A percentile compares a stretch with the other conserved stretches of the same genome.
Conservation (phyloP, 2,113 vertebrate genomes). For the Mungos mungo region DNA sequence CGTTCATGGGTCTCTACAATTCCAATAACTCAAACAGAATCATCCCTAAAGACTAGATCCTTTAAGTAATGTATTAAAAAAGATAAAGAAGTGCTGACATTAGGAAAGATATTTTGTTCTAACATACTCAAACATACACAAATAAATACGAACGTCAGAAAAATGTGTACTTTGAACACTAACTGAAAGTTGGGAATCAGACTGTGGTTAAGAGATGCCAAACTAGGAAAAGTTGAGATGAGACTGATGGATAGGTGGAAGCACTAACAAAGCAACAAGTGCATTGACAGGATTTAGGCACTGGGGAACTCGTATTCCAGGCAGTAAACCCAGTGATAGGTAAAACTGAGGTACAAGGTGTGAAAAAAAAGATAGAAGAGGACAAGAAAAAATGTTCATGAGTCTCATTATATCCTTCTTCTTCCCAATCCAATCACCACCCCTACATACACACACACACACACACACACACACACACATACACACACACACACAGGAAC, state of each 20-base stretch:
- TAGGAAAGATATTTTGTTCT: not conserved
- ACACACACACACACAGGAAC: not conserved
- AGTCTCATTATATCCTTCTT: not conserved
- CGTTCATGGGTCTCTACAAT: not conserved
- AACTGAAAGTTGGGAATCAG: not conserved
- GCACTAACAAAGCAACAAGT: not conserved
- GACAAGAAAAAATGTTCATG: not conserved
- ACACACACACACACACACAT: not conserved
- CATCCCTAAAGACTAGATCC: not conserved
- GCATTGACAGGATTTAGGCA: not conserved
- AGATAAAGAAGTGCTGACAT: not conserved
- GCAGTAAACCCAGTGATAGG: not conserved
- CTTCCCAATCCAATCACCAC: fast-evolving
- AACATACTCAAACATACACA: not conserved
- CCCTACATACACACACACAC: too few relatives aligned
- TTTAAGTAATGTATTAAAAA: not conserved
- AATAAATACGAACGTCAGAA: not conserved
- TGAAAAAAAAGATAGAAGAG: not conserved
- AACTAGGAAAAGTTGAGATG: not conserved
- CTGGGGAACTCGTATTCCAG: not conserved
- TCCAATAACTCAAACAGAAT: not conserved
- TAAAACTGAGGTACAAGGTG: not conserved
- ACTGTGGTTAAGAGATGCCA: not conserved
- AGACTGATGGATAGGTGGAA: not conserved
- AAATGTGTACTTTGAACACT: not conserved